Percentiles rank a stretch among this genome's conserved stretches.
phyloP scores from a whole-genome alignment of 2,113 vertebrate genomes.

The Otocyon megalotis region DNA sequence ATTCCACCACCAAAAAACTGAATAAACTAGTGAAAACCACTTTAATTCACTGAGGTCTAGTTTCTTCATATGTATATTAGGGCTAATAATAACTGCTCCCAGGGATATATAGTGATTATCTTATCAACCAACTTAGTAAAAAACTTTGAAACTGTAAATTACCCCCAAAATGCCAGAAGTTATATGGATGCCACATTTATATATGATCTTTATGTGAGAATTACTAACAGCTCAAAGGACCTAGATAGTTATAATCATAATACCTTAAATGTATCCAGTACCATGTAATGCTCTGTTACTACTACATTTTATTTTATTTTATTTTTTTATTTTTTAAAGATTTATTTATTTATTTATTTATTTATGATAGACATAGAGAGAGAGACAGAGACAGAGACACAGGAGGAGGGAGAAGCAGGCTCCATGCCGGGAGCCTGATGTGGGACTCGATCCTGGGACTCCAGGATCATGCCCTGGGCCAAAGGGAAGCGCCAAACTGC shows the following conservation, averaged over 20 bases:
- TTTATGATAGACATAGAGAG: too few relatives aligned
- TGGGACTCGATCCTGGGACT: too few relatives aligned
- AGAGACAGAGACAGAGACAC: too few relatives aligned
- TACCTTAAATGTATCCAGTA: background rate
- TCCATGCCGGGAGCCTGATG: too few relatives aligned
- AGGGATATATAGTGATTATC: background rate
- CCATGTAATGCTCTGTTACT: background rate
- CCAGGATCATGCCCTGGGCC: too few relatives aligned
- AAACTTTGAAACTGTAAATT: conserved; percentile 6
- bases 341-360: too few relatives aligned
- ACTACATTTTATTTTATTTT: background rate
- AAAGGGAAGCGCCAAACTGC: too few relatives aligned
- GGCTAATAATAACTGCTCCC: background rate
- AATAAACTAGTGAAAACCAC: background rate
- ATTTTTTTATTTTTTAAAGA: too few relatives aligned
- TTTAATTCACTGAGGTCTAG: background rate
- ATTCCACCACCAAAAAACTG: background rate
- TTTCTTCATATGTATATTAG: background rate
- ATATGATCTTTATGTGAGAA: background rate
- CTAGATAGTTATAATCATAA: background rate
- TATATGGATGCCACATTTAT: background rate
- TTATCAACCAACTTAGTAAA: background rate
- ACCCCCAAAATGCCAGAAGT: background rate
- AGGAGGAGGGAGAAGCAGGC: too few relatives aligned
- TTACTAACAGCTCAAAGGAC: background rate